These are phyloP conservation scores for Yponomeuta cagnagella DNA, from an alignment of 2,888 invertebrate genomes.

Conservation along the genomic window DNA sequence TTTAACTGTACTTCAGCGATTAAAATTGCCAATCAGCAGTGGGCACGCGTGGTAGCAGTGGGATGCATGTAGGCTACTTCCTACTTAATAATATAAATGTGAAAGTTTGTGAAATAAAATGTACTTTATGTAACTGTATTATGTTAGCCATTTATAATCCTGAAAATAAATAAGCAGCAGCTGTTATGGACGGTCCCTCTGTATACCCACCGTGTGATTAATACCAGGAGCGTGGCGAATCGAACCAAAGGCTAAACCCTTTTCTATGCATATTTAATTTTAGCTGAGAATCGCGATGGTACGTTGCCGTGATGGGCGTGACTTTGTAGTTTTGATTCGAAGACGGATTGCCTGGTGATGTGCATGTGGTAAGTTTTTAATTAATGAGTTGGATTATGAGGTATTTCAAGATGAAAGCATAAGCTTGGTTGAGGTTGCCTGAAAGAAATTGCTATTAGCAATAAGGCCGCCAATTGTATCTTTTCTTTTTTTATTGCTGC, in stretches of 20 bases:
- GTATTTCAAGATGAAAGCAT: background rate
- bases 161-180: too few relatives aligned
- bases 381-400: background rate
- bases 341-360: slow-evolving; percentile 31
- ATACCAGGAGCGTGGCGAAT: slow-evolving; percentile 61
- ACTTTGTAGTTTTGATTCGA: slow-evolving; percentile 24
- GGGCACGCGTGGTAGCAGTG: too few relatives aligned
- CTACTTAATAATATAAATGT: too few relatives aligned
- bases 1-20: too few relatives aligned
- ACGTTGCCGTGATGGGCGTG: slow-evolving; percentile 50
- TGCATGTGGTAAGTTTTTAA: slow-evolving; percentile 7
- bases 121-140: too few relatives aligned
- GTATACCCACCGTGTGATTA: background rate
- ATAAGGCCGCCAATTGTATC: too few relatives aligned
- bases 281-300: slow-evolving; percentile 33
- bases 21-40: too few relatives aligned
- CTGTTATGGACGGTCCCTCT: background rate
- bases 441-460: too few relatives aligned
- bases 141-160: too few relatives aligned
- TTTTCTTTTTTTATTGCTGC: too few relatives aligned
- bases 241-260: slow-evolving; percentile 51
- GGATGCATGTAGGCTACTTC: too few relatives aligned
- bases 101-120: too few relatives aligned
- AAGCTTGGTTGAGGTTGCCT: background rate
- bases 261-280: slow-evolving; percentile 59